These are phyloP conservation scores for Heterodera filipjevi DNA, from an alignment of 2,888 invertebrate genomes.

Conservation along the genomic window DNA sequence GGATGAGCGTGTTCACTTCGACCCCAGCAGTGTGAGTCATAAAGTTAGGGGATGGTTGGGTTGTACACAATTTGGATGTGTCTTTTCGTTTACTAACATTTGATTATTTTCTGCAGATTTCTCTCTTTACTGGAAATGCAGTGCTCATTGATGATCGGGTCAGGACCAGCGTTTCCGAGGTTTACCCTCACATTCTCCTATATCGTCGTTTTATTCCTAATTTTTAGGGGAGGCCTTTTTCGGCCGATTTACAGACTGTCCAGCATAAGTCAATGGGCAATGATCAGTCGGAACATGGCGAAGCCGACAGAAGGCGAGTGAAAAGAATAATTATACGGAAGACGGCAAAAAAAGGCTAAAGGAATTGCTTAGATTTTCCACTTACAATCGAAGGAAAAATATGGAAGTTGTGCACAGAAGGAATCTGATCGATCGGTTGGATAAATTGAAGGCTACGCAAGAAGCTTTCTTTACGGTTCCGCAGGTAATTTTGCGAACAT, in stretches of 20 bases:
- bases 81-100: background rate
- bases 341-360: background rate
- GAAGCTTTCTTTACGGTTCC: slow-evolving; percentile 34
- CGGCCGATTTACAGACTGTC: background rate
- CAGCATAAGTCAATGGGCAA: background rate
- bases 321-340: background rate
- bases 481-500: slow-evolving; percentile 13
- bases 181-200: background rate
- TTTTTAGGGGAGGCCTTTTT: background rate
- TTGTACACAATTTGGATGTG: no score
- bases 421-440: slow-evolving; percentile 27
- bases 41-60: no score
- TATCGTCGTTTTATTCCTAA: background rate
- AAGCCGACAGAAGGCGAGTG: background rate
- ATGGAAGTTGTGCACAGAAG: slow-evolving; percentile 32
- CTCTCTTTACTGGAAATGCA: background rate
- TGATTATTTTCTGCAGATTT: background rate
- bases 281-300: background rate
- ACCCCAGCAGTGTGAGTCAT: slow-evolving; percentile 28
- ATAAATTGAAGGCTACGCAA: slow-evolving; percentile 23
- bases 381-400: slow-evolving; percentile 21
- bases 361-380: slow-evolving; percentile 32
- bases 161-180: background rate
- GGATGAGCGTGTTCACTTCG: slow-evolving; percentile 11
- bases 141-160: background rate